Evolutionary conservation across 2,797 vertebrate species (phyloP), one percentile per base, ranked within the genome.

Genomic region (Phrynocephalus vlangalii): DNA sequence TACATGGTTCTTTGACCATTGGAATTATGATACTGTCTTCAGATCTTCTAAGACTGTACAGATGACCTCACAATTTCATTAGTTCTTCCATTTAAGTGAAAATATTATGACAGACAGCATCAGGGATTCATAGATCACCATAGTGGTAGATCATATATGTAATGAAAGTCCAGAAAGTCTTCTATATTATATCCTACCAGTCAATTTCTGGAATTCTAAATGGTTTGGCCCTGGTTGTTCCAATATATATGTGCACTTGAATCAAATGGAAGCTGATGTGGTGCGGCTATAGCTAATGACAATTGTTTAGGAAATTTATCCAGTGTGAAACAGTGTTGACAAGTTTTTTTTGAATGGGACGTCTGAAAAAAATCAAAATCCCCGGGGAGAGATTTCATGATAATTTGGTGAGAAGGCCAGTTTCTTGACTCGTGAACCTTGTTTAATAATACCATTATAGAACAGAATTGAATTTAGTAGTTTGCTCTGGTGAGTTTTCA

Each of bases 401-500:
- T 93, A 82, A 90, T 92, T 93, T 63, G 16, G 28, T 88, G 90
- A 87, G 67, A 83, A 92, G 88, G 84, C 84, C 81, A 56, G 20
- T 76, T 94, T 95, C 91, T 93, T 85, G 90, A 76, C 8, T 1
- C 44, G 24, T 60, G 67, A 87, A 93, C 80, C 82, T 66, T 91
- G 60, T 94, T 93, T 95, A 94, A 92, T 86, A 95, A 95, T 86
- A 95, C 89, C 63, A 84, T 85, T 89, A 75, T 89, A 87, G 89
- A 82, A 91, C 88, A 92, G 86, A 95, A 94, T 89, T 90, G 89
- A 95, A 93, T 95, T 81, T 94, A 87, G 84, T 93, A 48, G 66
- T 93, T 96, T 93, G 89, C 93, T 90, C 67, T 95, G 93, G 91
- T 94, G 91, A 89, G 90, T 94, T 94, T 96, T 95, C 93, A 97